Evolutionary conservation across 2,888 invertebrate species (phyloP), one percentile per base, ranked within the genome.

Genomic region (Antitype chi): DNA sequence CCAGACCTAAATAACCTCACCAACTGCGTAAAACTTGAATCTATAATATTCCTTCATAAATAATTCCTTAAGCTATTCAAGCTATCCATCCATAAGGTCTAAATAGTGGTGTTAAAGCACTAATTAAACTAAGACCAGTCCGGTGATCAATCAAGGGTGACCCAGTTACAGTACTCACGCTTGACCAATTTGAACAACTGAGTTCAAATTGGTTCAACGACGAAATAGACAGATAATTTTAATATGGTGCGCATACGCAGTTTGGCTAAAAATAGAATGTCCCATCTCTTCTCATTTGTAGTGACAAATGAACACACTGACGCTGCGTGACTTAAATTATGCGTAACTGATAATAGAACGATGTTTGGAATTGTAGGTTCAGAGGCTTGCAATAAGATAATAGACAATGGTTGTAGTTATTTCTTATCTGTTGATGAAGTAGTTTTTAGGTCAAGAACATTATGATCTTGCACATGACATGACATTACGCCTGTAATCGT

Each of bases 101-200:
- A 83, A 88, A 88, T 81, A 57, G 72, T 80, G 49, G 89, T 81
- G 77, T 76, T 82, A 83, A 81, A 84, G 76, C 80, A 78, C 79
- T 81, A 82, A 87, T 87, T 88, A 90, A 88, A 88, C 80, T 84
- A 80, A 68, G 67, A 82, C 76, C 68, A 81, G 82, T 77, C 82
- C 80, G 70, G 88, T 85, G 89, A 91, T 91, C 88, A 88, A 90
- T 92, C 91, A 91, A 90, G 76, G 77, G 78, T 89, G 89, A 89
- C 92, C 91, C 76, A 91, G 79, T 87, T 91, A 74, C n/a, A 55
- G 62, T 63, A 84, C 81, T 74, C 72, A 86, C 63, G 52, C 68
- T 71, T 72, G 49, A 52, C 75, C 75, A 69, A 74, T 75, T 84
- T 72, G 62, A 63, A 75, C 88, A 86, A 81, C 88, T 70, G 74